Conservation (phyloP, 2,113 vertebrate species). For the Brachirus orientalis region DNA sequence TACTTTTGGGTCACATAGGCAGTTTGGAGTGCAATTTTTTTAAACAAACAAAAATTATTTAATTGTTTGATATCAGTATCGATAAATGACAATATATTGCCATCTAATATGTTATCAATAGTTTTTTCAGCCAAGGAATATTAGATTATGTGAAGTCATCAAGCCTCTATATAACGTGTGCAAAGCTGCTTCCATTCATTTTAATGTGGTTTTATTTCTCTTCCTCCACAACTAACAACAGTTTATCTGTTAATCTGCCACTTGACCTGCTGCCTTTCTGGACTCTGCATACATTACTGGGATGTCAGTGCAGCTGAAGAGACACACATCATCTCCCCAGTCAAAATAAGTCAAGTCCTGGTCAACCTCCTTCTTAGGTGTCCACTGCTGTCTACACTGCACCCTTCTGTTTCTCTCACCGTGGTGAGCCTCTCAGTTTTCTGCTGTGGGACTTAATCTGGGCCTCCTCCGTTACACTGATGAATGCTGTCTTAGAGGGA, state of each 20-base stretch:
- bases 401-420: constrained; percentile 39
- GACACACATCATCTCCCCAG: constrained; percentile 28
- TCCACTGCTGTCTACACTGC: constrained; percentile 38
- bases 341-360: constrained; percentile 48
- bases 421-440: constrained; percentile 38
- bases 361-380: constrained; percentile 38
- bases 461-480: constrained; percentile 45
- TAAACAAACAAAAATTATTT: too few relatives aligned
- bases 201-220: background rate
- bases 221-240: background rate
- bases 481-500: constrained; percentile 26
- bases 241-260: constrained; percentile 23
- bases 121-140: too few relatives aligned
- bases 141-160: background rate
- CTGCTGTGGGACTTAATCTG: constrained; percentile 30
- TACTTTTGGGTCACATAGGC: too few relatives aligned
- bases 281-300: background rate
- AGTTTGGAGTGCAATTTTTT: too few relatives aligned
- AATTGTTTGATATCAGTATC: too few relatives aligned
- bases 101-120: too few relatives aligned
- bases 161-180: too few relatives aligned
- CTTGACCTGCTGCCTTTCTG: constrained; percentile 11
- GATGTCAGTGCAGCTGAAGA: background rate
- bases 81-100: too few relatives aligned
- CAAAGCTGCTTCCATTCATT: background rate